These are phyloP conservation scores for Saturnia japonica DNA, from an alignment of 2,888 invertebrate genomes.

Conservation along the genomic window DNA sequence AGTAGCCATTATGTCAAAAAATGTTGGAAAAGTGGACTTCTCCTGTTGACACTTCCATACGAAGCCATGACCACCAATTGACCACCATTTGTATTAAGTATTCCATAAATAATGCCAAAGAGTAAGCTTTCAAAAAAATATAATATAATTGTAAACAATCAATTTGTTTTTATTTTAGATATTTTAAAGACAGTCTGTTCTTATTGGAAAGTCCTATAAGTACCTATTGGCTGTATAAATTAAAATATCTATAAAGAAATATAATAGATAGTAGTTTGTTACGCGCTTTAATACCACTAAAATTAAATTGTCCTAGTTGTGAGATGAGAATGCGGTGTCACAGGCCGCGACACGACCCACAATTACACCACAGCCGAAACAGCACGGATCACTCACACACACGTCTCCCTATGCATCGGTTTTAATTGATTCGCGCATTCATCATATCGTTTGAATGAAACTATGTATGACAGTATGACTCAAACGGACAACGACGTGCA, in stretches of 20 bases:
- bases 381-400: conserved; percentile 59
- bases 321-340: conserved; percentile 54
- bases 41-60: too few relatives aligned
- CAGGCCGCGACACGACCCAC: conserved; percentile 61
- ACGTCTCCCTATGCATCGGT: conserved; percentile 39
- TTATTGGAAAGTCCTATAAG: too few relatives aligned
- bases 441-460: conserved; percentile 30
- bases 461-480: conserved; percentile 37
- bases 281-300: conserved; percentile 22
- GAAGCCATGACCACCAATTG: too few relatives aligned
- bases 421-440: conserved; percentile 67
- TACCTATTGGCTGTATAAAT: too few relatives aligned
- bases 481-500: conserved; percentile 23
- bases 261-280: neutral
- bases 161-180: too few relatives aligned
- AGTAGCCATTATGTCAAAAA: too few relatives aligned
- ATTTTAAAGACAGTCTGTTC: too few relatives aligned
- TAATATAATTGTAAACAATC: too few relatives aligned
- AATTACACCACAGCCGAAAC: conserved; percentile 72
- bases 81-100: too few relatives aligned
- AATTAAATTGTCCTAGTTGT: conserved; percentile 24
- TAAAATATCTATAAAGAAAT: neutral
- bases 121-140: too few relatives aligned
- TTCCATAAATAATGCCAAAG: too few relatives aligned
- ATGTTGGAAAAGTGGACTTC: too few relatives aligned